phyloP scores from a whole-genome alignment of 2,888 invertebrate species.

The Plebejus argus region DNA sequence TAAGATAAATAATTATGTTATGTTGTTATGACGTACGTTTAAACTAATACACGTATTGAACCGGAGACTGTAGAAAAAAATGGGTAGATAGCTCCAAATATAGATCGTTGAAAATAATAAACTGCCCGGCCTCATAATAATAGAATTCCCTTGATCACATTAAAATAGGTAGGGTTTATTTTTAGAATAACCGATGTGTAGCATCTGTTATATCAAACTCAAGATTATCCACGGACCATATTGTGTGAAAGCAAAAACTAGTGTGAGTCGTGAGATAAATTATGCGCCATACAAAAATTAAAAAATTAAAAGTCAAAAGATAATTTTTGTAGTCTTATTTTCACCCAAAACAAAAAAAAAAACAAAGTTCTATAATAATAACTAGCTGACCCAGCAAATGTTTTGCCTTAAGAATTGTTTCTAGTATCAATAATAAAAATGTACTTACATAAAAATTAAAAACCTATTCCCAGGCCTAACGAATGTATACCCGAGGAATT shows the following conservation, averaged over 20 bases:
- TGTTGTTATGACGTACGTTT: no score
- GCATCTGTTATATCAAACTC: conserved; percentile 10
- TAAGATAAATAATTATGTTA: no score
- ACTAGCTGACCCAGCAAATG: no score
- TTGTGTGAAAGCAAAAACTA: not conserved
- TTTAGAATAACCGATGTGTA: conserved; percentile 4
- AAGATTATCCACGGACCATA: not conserved
- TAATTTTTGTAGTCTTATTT: no score
- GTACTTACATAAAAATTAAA: no score
- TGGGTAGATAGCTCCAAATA: not conserved
- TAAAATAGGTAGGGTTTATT: conserved; percentile 10
- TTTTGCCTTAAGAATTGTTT: no score
- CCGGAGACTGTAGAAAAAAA: not conserved
- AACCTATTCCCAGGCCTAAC: no score
- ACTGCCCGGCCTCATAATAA: not conserved
- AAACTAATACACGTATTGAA: not conserved
- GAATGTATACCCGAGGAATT: no score
- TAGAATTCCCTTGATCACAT: conserved; percentile 19
- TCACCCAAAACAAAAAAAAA: no score
- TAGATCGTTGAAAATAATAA: not conserved
- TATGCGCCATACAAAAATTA: not conserved
- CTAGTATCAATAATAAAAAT: no score
- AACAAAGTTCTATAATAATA: no score
- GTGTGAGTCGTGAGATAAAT: not conserved
- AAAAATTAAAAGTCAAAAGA: no score